phyloP scores from a whole-genome alignment of 2,888 invertebrate genomes.

The Eupelmus urozonus region DNA sequence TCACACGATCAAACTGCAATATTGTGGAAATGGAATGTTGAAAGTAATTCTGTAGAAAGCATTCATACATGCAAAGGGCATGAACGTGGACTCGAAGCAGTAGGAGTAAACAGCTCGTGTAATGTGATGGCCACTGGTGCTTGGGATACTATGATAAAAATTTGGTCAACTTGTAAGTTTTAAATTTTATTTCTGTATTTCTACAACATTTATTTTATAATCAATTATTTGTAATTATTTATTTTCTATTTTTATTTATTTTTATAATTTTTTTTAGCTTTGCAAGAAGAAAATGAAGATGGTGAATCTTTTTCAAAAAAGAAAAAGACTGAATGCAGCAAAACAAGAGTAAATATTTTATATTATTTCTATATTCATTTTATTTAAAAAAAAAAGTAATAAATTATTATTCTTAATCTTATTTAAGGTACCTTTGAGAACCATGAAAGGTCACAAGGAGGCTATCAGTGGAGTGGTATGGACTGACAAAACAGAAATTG shows the following conservation, averaged over 20 bases:
- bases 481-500: slow-evolving; percentile 87
- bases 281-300: slow-evolving; percentile 78
- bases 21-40: slow-evolving; percentile 92
- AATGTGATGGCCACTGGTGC: slow-evolving; percentile 89
- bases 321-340: slow-evolving; percentile 80
- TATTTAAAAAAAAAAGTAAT: background rate
- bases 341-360: slow-evolving; percentile 78
- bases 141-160: slow-evolving; percentile 94
- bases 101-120: slow-evolving; percentile 86
- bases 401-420: background rate
- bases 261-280: slow-evolving; percentile 61
- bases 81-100: slow-evolving; percentile 93
- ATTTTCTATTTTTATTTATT: slow-evolving; percentile 16
- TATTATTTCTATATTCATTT: slow-evolving; percentile 1
- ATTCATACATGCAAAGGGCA: slow-evolving; percentile 92
- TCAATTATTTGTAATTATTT: background rate
- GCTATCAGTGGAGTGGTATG: slow-evolving; percentile 91
- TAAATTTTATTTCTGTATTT: too few relatives aligned
- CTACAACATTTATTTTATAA: too few relatives aligned
- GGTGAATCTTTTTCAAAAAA: slow-evolving; percentile 82
- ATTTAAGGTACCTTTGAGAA: slow-evolving; percentile 87
- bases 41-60: slow-evolving; percentile 86
- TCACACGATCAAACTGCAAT: slow-evolving; percentile 95
- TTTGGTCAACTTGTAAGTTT: slow-evolving; percentile 89
- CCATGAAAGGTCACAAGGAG: slow-evolving; percentile 95